Base-by-base conservation (phyloP, 1,140 invertebrate genomes). In the Achroia grisella region DNA sequence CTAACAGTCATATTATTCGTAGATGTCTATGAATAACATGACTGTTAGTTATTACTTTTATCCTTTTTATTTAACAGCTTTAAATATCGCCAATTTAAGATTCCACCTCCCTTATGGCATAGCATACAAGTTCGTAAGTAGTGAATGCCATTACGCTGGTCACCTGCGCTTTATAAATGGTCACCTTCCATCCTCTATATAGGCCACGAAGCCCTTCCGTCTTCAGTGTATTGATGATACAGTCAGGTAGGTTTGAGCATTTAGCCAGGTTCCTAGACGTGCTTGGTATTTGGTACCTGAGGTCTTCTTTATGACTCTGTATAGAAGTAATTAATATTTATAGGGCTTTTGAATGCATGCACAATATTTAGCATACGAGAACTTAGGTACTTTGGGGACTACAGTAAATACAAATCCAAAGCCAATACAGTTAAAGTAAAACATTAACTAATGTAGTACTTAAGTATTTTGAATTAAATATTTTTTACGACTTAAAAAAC, bases 101-200 rank as follows among this genome's bases (percentile, higher is more conserved):
- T 3, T 37, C 35, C 13, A 37, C 10, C 10, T 79, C 63, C 32
- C 69, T 67, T 17, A 79, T 49, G 0, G 56, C 39, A 42, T 58
- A 72, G 43, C 79, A 81, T 1, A 66, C 33, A 5, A 78, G 49
- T 52, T 84, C 80, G 32, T 84, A 84, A 1, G 75, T 66, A 0
- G 75, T 78, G 44, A 81, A 84, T 0, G 72, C 68, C 1, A 76
- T 42, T 0, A 81, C 44, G 40, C 67, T 77, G 2, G 66, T 66
- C 3, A 74, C 10, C 27, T 78, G 72, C 0, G 80, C 69, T 35
- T 78, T 84, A 30, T 54, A 61, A 5, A 80, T 51, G 0, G 77
- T 78, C 6, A 84, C 57, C 5, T 48, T 39, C 52, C 68, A 69
- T 0, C 77, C 80, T 27, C 72, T 37, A 37, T 67, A 84, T 2